Base-by-base conservation (phyloP, 2,888 invertebrate genomes). In the Tipula unca region DNA sequence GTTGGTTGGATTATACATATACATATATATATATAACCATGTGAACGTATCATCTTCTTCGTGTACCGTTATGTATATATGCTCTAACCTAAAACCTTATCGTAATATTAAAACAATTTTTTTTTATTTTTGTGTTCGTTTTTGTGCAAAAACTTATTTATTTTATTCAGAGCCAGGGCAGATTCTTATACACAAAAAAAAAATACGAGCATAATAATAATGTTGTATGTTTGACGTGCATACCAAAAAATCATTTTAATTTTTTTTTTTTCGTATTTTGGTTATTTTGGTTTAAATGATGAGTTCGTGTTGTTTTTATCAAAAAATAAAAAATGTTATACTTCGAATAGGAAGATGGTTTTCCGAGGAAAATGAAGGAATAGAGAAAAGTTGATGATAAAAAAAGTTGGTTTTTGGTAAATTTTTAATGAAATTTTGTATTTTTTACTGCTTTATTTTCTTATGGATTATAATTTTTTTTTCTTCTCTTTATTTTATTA, bases 151-250 rank as follows among this genome's bases (percentile, higher is more conserved):
- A 69, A 69, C 69, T 69, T 69, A 69, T 48, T 48, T 48, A 48
- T 25, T 69, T 69, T 69, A 69, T 69, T 25, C 69, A 20, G 69
- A 69, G 25, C 69, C 69, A 69, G 20, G 20, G 69, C 69, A 20
- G 25, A 69, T 69, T 69, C 69, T 69, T 69, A 69, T 69, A 69
- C n/a, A n/a, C n/a, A n/a, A n/a, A n/a, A n/a, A n/a, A 69, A 69
- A 69, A 32, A 69, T 69, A 69, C 69, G 25, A 69, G 69, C 69
- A 69, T 69, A 69, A 69, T 69, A 48, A 17, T 48, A 69, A 69
- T 69, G 69, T 69, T 69, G 69, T 69, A 69, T 69, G 69, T 69
- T 69, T 69, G 69, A 69, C 69, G 69, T 69, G 69, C 69, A 69
- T 69, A 69, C 69, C 69, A 69, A 69, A 69, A 54, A 69, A 69